phyloP scores from a whole-genome alignment of 2,113 vertebrate species.

The Protobothrops mucrosquamatus region DNA sequence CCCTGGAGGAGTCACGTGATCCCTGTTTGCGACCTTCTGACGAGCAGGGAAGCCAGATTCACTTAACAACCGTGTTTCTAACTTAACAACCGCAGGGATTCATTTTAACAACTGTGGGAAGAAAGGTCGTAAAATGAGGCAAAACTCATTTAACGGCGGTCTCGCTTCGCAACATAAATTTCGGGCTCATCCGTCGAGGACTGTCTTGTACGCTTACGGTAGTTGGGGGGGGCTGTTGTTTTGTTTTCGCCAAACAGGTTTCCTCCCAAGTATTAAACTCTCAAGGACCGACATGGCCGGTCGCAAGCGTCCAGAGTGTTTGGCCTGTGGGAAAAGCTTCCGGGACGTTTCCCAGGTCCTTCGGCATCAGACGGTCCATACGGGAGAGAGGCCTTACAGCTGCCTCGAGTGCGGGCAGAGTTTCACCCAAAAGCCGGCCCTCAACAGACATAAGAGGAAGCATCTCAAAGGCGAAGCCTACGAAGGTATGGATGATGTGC shows the following conservation, averaged over 20 bases:
- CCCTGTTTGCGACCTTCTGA: too few species aligned
- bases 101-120: too few species aligned
- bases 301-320: constrained; percentile 19
- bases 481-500: background rate
- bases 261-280: background rate
- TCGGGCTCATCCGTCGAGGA: background rate
- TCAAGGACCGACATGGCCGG: background rate
- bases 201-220: background rate
- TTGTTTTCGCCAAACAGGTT: background rate
- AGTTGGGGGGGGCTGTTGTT: too few species aligned
- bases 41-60: too few species aligned
- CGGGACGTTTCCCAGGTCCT: constrained; percentile 35
- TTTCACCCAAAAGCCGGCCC: constrained; percentile 44
- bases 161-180: background rate
- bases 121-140: too few species aligned
- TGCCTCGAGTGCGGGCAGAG: constrained; percentile 25
- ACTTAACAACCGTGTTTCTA: too few species aligned
- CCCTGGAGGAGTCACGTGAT: too few species aligned
- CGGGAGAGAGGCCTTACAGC: constrained; percentile 13
- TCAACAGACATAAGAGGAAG: constrained; percentile 14
- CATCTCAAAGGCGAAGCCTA: constrained; percentile 22
- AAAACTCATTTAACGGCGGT: too few species aligned
- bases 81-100: too few species aligned
- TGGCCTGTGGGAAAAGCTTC: constrained; percentile 33
- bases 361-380: constrained; percentile 38